Base-by-base conservation (phyloP, 2,797 vertebrate species). In the Natrix natrix region DNA sequence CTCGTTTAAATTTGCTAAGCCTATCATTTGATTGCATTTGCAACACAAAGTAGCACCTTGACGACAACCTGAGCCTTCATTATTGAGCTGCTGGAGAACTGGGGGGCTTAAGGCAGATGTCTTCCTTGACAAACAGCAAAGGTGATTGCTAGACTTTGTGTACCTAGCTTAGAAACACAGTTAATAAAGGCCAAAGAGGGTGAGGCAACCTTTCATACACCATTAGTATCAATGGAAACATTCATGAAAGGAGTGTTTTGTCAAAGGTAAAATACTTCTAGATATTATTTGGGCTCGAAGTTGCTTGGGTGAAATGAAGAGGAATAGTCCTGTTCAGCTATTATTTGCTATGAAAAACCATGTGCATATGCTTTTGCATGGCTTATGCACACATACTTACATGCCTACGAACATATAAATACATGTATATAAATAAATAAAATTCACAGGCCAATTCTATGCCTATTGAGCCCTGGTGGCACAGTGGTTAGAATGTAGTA, bases 131-230 rank as follows among this genome's bases (percentile, higher is more conserved):
- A 48, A 91, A 32, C 87, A 95, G 83, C 78, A 93, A 69, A 86
- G 11, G 66, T 92, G 91, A 94, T 88, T 95, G 86, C 92, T n/a
- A 93, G 93, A 90, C 88, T 90, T 94, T 93, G 17, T 92, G 91
- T 90, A 91, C 24, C 93, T 91, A 66, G 90, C 92, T 93, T 96
- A 94, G 94, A 96, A 97, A 95, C 93, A 91, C 26, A 91, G 92
- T 86, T 96, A 97, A 97, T 95, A 94, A 95, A 94, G 95, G 94
- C 96, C 96, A 97, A 96, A 97, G 97, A 96, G 95, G 93, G 94
- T 37, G 91, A 92, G 89, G 91, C 94, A 96, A 94, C 95, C 96
- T 95, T 95, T 96, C 94, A 95, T 94, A 95, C 93, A 95, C 17
- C 11, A 95, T 26, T 94, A 91, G 94, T 66, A 94, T 59, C 93